Evolutionary conservation across 2,797 vertebrate genomes (phyloP).

Genomic region (Rhadinocentrus ornatus): DNA sequence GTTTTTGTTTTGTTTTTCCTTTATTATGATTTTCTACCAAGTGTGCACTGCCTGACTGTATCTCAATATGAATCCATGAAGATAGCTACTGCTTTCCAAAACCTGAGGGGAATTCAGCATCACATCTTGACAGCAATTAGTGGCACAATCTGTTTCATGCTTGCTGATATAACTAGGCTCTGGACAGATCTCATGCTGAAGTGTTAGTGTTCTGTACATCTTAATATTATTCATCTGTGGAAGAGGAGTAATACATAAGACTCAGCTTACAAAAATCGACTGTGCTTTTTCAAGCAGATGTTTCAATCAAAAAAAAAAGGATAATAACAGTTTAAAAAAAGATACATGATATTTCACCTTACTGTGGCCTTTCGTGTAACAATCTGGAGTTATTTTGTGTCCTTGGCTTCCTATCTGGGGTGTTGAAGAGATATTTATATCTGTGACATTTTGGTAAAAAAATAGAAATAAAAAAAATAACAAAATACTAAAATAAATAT

Average conservation of each 20-base stretch:
- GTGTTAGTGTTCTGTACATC: constrained; percentile 77
- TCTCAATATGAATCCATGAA: constrained; percentile 79
- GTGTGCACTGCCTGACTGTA: constrained; percentile 63
- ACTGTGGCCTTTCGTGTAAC: constrained; percentile 95
- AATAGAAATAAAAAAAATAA: constrained; percentile 37
- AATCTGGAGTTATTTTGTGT: constrained; percentile 86
- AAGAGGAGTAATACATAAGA: constrained; percentile 70
- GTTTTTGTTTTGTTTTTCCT: constrained; percentile 16
- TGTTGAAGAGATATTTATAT: constrained; percentile 79
- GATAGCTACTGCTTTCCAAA: constrained; percentile 71
- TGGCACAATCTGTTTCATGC: constrained; percentile 82
- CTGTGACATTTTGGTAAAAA: constrained; percentile 70
- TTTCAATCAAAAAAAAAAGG: constrained; percentile 68
- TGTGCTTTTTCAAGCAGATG: constrained; percentile 72
- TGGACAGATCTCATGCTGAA: constrained; percentile 77
- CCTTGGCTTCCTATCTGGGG: constrained; percentile 79
- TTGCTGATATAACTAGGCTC: constrained; percentile 77
- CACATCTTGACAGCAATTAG: constrained; percentile 84
- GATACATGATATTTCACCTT: constrained; percentile 86
- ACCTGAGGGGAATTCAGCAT: constrained; percentile 79
- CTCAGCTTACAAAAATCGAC: constrained; percentile 70
- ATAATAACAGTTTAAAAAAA: constrained; percentile 32
- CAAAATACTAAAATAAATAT: constrained; percentile 35
- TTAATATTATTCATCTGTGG: constrained; percentile 80
- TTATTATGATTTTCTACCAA: constrained; percentile 71